These are phyloP conservation scores for Hesperia comma DNA, from an alignment of 2,888 invertebrate species.

Conservation along the genomic window DNA sequence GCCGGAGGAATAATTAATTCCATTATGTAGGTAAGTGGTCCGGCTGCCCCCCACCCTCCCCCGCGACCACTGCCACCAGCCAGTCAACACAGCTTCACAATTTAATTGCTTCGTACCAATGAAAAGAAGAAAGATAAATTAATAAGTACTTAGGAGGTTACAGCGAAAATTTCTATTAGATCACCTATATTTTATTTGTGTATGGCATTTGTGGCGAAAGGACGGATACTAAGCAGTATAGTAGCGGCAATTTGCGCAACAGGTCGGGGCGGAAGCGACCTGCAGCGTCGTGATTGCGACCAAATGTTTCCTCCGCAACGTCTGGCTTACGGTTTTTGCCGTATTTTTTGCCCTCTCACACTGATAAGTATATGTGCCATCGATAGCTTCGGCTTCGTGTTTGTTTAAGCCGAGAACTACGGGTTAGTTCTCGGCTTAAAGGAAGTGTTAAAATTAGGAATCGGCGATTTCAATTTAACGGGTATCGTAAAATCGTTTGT, in stretches of 20 bases:
- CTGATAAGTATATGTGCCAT: slow-evolving; percentile 78
- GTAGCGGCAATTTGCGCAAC: slow-evolving; percentile 76
- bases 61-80: slow-evolving; percentile 33
- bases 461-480: background rate
- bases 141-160: background rate
- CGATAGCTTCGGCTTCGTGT: slow-evolving; percentile 75
- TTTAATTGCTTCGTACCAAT: slow-evolving; percentile 34
- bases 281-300: slow-evolving; percentile 81
- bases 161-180: background rate
- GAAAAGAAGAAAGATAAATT: slow-evolving; percentile 12
- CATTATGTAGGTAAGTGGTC: slow-evolving; percentile 77
- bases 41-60: slow-evolving; percentile 52
- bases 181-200: slow-evolving; percentile 7
- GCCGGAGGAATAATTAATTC: slow-evolving; percentile 82
- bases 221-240: slow-evolving; percentile 20
- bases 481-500: slow-evolving; percentile 4
- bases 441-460: slow-evolving; percentile 59
- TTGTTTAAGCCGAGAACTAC: slow-evolving; percentile 76
- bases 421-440: too few species aligned
- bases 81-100: slow-evolving; percentile 35
- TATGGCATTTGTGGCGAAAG: background rate
- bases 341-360: slow-evolving; percentile 68
- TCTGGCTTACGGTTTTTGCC: slow-evolving; percentile 75
- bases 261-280: slow-evolving; percentile 84
- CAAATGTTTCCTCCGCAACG: slow-evolving; percentile 80